These are phyloP conservation scores for Callithrix jacchus DNA, from an alignment of 2,113 vertebrate species.

Conservation along the genomic window DNA sequence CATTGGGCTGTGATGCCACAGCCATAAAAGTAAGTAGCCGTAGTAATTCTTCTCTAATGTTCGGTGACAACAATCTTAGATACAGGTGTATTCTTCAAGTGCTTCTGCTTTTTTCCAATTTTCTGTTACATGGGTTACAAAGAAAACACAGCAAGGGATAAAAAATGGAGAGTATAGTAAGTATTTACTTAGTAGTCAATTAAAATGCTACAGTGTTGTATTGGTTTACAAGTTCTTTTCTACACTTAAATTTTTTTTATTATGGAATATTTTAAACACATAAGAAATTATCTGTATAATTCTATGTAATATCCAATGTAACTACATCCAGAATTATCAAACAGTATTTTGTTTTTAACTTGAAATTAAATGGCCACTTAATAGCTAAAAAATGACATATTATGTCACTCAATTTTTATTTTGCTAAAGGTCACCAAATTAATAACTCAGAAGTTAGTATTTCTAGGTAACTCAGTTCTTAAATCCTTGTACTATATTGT, in stretches of 20 bases:
- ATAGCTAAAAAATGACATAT: background rate
- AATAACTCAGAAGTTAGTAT: background rate
- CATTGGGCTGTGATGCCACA: slow-evolving; percentile 77
- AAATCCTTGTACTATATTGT: background rate
- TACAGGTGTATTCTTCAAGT: slow-evolving; percentile 87
- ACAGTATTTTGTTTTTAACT: background rate
- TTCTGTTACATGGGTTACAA: slow-evolving; percentile 76
- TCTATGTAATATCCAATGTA: background rate
- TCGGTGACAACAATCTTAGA: slow-evolving; percentile 84
- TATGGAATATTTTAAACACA: slow-evolving; percentile 8
- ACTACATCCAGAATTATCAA: background rate
- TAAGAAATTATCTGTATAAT: background rate
- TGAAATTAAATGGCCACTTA: background rate
- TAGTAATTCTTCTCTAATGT: slow-evolving; percentile 85
- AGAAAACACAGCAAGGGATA: background rate
- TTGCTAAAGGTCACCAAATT: background rate
- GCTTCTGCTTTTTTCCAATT: slow-evolving; percentile 82
- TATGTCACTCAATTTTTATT: background rate
- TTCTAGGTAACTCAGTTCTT: background rate
- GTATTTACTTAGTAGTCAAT: background rate
- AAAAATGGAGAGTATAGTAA: background rate
- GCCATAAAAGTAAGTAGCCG: slow-evolving; percentile 86
- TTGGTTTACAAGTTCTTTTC: background rate
- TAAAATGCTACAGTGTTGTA: background rate
- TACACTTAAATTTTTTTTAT: background rate